A percentile compares a stretch with the other conserved stretches of the same genome.
These are phyloP conservation scores for Microtus richardsoni DNA, from an alignment of 2,113 vertebrate genomes.

Conservation along the genomic window DNA sequence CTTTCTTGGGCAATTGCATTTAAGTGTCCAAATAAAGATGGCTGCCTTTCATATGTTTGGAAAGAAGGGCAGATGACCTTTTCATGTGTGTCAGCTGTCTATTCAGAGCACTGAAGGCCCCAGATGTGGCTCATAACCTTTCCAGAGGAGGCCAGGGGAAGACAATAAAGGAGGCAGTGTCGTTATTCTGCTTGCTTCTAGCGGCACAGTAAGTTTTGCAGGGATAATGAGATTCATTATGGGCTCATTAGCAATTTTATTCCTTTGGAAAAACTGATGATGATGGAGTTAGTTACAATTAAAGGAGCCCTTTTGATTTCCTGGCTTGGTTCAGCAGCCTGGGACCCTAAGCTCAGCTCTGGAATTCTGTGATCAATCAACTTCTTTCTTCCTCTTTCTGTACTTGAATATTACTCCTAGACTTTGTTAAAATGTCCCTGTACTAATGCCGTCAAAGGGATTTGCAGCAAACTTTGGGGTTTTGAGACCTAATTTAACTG, in stretches of 20 bases:
- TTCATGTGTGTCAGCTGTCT: slow-evolving; percentile 49
- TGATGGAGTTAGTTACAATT: slow-evolving; percentile 52
- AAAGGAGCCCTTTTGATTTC: slow-evolving; percentile 61
- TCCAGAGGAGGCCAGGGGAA: slow-evolving; percentile 44
- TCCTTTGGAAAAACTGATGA: slow-evolving; percentile 70
- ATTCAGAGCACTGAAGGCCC: slow-evolving; percentile 45
- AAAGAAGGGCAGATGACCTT: slow-evolving; percentile 72
- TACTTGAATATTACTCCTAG: slow-evolving; percentile 57
- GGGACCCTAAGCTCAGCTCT: slow-evolving; percentile 31
- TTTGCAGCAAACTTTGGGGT: slow-evolving; percentile 66
- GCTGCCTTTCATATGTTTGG: slow-evolving; percentile 69
- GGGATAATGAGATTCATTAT: slow-evolving; percentile 61
- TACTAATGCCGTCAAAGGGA: slow-evolving; percentile 54
- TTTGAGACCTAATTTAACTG: slow-evolving; percentile 64
- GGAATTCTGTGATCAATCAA: slow-evolving; percentile 62
- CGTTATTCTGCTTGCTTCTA: slow-evolving; percentile 2
- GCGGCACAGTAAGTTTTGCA: slow-evolving; percentile 46
- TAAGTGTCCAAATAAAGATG: slow-evolving; percentile 70
- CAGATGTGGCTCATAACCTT: slow-evolving; percentile 67
- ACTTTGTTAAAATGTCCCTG: slow-evolving; percentile 64
- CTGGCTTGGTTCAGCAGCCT: slow-evolving; percentile 32
- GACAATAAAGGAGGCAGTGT: slow-evolving; percentile 48
- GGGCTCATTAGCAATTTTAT: slow-evolving; percentile 47
- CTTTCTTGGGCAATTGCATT: slow-evolving; percentile 66
- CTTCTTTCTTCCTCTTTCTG: slow-evolving; percentile 61